phyloP scores from a whole-genome alignment of 2,113 vertebrate genomes.

The Monopterus albus region DNA sequence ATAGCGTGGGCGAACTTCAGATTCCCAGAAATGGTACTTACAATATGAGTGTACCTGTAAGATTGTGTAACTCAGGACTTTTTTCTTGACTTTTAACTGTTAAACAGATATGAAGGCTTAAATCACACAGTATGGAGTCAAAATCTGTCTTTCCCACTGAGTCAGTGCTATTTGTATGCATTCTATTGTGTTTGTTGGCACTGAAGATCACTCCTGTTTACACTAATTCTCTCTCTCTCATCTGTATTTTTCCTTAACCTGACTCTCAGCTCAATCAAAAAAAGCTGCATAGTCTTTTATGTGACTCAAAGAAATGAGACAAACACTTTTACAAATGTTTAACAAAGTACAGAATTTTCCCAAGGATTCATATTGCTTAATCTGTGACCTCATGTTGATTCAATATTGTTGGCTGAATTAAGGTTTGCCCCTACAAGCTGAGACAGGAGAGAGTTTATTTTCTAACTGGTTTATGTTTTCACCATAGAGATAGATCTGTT shows the following conservation, averaged over 20 bases:
- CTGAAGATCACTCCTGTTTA: slow-evolving; percentile 27
- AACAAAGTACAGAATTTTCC: slow-evolving; percentile 13
- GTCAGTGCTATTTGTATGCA: slow-evolving; percentile 26
- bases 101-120: background rate
- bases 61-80: background rate
- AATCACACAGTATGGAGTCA: background rate
- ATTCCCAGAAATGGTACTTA: background rate
- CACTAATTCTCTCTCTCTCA: background rate
- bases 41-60: background rate
- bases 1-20: background rate
- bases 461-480: background rate
- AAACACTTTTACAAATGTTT: background rate
- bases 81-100: background rate
- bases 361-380: slow-evolving; percentile 1
- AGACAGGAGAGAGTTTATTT: background rate
- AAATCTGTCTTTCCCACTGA: background rate
- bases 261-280: background rate
- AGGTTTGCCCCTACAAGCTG: background rate
- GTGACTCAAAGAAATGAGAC: background rate
- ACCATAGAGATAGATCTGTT: background rate
- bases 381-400: background rate
- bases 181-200: slow-evolving; percentile 10
- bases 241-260: background rate
- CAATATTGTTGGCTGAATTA: no score
- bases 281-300: slow-evolving; percentile 4